Evolutionary conservation across 2,113 vertebrate genomes (phyloP).

Genomic region (Corvus cornix): DNA sequence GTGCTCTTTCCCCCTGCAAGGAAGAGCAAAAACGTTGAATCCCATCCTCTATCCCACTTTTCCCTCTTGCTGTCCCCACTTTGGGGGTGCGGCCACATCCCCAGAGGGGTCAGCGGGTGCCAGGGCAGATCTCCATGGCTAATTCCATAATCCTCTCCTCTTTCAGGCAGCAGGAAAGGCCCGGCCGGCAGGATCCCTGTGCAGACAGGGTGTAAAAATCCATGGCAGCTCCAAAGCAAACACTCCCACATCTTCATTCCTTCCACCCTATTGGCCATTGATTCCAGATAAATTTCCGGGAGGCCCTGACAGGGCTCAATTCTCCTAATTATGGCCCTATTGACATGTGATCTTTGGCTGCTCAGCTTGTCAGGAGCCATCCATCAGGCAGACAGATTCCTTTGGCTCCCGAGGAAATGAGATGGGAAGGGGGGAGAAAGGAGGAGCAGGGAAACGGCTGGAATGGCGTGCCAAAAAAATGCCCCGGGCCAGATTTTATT

Average conservation of each 20-base stretch:
- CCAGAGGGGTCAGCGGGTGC: constrained; percentile 5
- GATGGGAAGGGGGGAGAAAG: constrained; percentile 20
- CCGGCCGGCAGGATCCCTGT: neutral
- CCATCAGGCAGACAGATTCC: constrained; percentile 68
- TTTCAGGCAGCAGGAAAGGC: constrained; percentile 64
- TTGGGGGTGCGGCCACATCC: neutral
- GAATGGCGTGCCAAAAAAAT: neutral
- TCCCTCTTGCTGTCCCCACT: neutral
- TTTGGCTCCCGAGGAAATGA: constrained; percentile 66
- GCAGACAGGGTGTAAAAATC: constrained; percentile 54
- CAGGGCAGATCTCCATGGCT: constrained; percentile 52
- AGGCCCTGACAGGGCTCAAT: constrained; percentile 64
- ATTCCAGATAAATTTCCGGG: constrained; percentile 74
- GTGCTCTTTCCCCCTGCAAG: neutral
- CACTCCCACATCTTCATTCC: constrained; percentile 72
- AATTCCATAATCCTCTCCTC: constrained; percentile 54
- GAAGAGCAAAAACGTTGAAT: neutral
- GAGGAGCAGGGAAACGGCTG: neutral
- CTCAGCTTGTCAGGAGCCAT: constrained; percentile 73
- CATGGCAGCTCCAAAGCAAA: constrained; percentile 63
- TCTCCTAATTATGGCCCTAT: constrained; percentile 77
- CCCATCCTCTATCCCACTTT: neutral
- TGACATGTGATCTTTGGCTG: constrained; percentile 73
- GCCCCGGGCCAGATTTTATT: neutral
- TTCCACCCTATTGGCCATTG: constrained; percentile 73